phyloP scores from a whole-genome alignment of 2,113 vertebrate species.

The Corythornis cristatus region DNA sequence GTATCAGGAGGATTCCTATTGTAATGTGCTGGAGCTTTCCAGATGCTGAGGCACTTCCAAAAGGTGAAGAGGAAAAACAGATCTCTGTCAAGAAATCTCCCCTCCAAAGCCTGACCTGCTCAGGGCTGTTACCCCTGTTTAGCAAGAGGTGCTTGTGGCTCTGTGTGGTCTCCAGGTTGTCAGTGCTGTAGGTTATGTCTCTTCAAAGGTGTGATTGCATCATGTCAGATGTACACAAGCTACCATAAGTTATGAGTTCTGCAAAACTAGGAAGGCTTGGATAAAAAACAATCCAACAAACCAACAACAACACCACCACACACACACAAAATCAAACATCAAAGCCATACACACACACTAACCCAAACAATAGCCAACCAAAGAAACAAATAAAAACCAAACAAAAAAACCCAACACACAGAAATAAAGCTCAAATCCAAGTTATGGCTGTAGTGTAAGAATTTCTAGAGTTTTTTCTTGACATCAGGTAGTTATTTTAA shows the following conservation, averaged over 20 bases:
- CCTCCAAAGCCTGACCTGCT: background rate
- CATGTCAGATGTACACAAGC: background rate
- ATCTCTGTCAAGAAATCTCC: background rate
- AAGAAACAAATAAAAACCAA: too few relatives aligned
- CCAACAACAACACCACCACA: too few relatives aligned
- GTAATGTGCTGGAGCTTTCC: background rate
- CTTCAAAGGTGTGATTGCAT: background rate
- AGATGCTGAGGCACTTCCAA: background rate
- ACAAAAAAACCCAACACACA: background rate
- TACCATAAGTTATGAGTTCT: background rate
- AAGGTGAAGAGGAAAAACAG: background rate
- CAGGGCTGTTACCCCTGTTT: background rate
- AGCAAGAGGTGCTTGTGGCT: background rate
- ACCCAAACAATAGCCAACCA: too few relatives aligned
- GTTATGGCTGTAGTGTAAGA: background rate
- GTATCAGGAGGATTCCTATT: background rate
- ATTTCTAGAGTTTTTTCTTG: background rate
- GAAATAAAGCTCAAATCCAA: background rate
- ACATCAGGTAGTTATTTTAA: background rate
- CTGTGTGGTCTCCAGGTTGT: background rate
- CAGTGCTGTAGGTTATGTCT: background rate
- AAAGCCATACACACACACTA: background rate
- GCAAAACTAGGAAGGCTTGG: background rate
- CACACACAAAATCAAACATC: background rate
- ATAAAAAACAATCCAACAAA: background rate